These are phyloP conservation scores for Choristoneura fumiferana DNA, from an alignment of 1,140 invertebrate species.

Conservation along the genomic window DNA sequence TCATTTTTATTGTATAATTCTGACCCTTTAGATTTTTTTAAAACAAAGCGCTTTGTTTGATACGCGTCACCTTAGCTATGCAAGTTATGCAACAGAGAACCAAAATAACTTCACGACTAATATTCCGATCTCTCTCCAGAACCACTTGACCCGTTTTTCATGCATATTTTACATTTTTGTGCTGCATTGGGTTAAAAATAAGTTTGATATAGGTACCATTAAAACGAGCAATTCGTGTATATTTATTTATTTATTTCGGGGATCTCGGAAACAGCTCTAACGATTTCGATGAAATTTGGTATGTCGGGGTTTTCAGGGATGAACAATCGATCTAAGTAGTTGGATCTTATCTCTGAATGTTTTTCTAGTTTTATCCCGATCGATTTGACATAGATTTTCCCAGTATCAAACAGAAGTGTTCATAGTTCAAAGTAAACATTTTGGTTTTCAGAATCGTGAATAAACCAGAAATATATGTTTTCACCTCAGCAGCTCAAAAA, in stretches of 20 bases:
- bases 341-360: too few relatives aligned
- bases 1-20: too few relatives aligned
- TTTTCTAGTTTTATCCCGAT: too few relatives aligned
- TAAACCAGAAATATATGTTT: neutral
- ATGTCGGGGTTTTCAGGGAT: too few relatives aligned
- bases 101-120: slow-evolving; percentile 1
- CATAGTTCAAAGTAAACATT: too few relatives aligned
- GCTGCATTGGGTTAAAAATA: neutral
- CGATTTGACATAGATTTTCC: too few relatives aligned
- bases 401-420: neutral
- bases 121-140: neutral
- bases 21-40: too few relatives aligned
- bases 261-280: too few relatives aligned
- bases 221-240: neutral
- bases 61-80: neutral
- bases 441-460: neutral
- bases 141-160: slow-evolving; percentile 2
- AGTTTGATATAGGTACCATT: neutral
- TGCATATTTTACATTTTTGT: slow-evolving; percentile 5
- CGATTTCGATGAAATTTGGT: too few relatives aligned
- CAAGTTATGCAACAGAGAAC: slow-evolving; percentile 3
- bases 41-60: neutral
- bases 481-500: too few relatives aligned
- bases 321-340: too few relatives aligned
- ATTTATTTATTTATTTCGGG: too few relatives aligned